These are phyloP conservation scores for Actias luna DNA, from an alignment of 2,888 invertebrate species.

Conservation along the genomic window DNA sequence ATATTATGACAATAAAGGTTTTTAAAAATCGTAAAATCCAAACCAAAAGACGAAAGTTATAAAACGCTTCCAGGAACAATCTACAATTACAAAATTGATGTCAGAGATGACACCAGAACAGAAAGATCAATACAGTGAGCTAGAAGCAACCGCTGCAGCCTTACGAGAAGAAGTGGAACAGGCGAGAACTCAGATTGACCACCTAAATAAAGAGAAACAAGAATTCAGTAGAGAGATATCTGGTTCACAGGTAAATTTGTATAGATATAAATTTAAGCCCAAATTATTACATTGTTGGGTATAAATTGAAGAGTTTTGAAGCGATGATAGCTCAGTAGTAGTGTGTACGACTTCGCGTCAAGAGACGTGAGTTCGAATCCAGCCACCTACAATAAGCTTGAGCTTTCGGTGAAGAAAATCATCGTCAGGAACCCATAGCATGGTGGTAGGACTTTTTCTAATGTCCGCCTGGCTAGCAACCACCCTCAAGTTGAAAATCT, in stretches of 20 bases:
- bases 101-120: slow-evolving; percentile 84
- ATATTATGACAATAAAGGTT: background rate
- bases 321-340: too few species aligned
- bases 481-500: too few species aligned
- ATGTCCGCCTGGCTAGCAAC: too few species aligned
- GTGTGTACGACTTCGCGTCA: too few species aligned
- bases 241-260: slow-evolving; percentile 76
- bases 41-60: background rate
- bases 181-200: slow-evolving; percentile 83
- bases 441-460: too few species aligned
- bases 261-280: background rate
- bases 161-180: slow-evolving; percentile 80
- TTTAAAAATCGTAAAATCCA: background rate
- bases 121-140: slow-evolving; percentile 75
- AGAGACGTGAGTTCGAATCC: too few species aligned
- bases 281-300: background rate
- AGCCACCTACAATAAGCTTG: too few species aligned
- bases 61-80: slow-evolving; percentile 75
- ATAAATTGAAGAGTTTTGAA: too few species aligned
- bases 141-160: slow-evolving; percentile 72
- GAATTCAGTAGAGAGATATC: slow-evolving; percentile 86
- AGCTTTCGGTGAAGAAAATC: too few species aligned
- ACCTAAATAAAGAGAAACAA: slow-evolving; percentile 83
- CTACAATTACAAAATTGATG: slow-evolving; percentile 83
- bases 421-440: too few species aligned